Evolutionary conservation across 2,113 vertebrate genomes (phyloP).

Genomic region (Dascyllus trimaculatus): DNA sequence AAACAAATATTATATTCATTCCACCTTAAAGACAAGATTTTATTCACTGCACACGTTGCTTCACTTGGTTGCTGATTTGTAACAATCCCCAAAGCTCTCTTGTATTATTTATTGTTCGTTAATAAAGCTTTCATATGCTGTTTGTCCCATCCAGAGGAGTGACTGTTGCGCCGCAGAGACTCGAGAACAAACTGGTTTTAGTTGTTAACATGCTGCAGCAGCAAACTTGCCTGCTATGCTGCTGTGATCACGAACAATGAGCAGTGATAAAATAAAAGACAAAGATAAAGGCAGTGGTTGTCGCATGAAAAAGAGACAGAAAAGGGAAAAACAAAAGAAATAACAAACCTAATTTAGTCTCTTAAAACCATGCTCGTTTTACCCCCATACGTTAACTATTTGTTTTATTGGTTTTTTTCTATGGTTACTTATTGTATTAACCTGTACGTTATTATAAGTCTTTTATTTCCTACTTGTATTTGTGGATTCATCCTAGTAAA

Average conservation of each 20-base stretch:
- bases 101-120: conserved; percentile 51
- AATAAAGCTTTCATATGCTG: conserved; percentile 28
- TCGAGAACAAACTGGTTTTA: conserved; percentile 22
- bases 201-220: conserved; percentile 13
- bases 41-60: neutral
- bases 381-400: neutral
- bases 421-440: neutral
- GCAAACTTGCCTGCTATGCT: conserved; percentile 30
- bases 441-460: neutral
- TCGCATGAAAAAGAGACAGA: conserved; percentile 6
- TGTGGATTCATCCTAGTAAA: no score
- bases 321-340: conserved; percentile 22
- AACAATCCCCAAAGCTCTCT: conserved; percentile 18
- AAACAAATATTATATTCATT: no score
- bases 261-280: conserved; percentile 54
- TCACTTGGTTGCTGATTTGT: conserved; percentile 40
- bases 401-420: neutral
- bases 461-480: no score
- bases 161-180: conserved; percentile 50
- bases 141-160: conserved; percentile 22
- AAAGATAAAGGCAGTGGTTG: conserved; percentile 48
- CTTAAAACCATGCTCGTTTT: conserved; percentile 1
- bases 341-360: conserved; percentile 30
- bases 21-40: no score
- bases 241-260: conserved; percentile 63